phyloP scores from a whole-genome alignment of 2,888 invertebrate species.

The Pecten maximus region DNA sequence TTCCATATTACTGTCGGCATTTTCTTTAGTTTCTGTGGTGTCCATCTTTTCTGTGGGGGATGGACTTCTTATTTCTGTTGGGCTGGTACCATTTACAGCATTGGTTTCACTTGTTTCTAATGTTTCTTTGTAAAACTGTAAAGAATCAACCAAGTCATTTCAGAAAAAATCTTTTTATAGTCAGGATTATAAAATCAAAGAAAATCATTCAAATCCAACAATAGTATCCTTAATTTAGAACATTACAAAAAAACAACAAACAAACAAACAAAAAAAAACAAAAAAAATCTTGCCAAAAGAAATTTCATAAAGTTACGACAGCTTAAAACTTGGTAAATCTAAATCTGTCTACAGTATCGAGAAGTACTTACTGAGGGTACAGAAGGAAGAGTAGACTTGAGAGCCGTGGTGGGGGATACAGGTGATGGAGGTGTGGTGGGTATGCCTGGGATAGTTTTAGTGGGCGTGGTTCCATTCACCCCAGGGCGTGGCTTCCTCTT shows the following conservation, averaged over 20 bases:
- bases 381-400: constrained; percentile 73
- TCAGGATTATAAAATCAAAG: not conserved
- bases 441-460: constrained; percentile 84
- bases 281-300: no score
- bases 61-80: constrained; percentile 58
- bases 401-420: constrained; percentile 70
- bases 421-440: constrained; percentile 72
- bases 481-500: constrained; percentile 84
- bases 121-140: constrained; percentile 94
- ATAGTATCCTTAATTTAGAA: no score
- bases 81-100: constrained; percentile 39
- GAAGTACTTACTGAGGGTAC: constrained; percentile 76
- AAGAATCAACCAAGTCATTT: constrained; percentile 49
- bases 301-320: no score
- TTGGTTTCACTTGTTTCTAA: constrained; percentile 86
- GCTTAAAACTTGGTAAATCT: no score
- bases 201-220: no score
- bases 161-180: not conserved
- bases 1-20: not conserved
- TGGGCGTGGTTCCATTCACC: constrained; percentile 52
- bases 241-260: no score
- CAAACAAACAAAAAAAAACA: no score
- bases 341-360: not conserved
- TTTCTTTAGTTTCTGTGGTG: constrained; percentile 50
- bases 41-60: constrained; percentile 55